Percentiles rank a stretch among this genome's conserved stretches.
Evolutionary conservation across 2,888 invertebrate species (phyloP).

Genomic region (Phymatocera aterrima): DNA sequence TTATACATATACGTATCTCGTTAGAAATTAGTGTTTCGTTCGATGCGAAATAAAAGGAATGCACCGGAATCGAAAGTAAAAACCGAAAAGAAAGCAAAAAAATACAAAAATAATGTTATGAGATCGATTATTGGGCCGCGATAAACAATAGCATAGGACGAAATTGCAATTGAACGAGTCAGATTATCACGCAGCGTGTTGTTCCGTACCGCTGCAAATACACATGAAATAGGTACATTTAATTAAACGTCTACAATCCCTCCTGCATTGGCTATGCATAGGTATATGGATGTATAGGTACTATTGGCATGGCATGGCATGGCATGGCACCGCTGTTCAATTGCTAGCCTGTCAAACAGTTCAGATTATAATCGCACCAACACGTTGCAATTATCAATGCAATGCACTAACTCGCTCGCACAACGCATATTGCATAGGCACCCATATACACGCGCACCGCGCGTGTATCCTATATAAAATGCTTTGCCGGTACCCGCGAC

Average conservation of each 20-base stretch:
- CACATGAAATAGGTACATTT: conserved; percentile 1
- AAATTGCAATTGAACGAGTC: conserved; percentile 24
- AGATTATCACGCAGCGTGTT: neutral
- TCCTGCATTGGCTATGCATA: too few relatives aligned
- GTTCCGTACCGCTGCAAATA: neutral
- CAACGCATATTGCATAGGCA: too few relatives aligned
- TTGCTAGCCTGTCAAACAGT: conserved; percentile 42
- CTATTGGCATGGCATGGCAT: neutral
- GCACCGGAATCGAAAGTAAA: neutral
- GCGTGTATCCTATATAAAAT: too few relatives aligned
- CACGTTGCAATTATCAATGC: neutral
- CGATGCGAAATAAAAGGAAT: too few relatives aligned
- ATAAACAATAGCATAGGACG: neutral
- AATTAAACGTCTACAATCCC: conserved; percentile 8
- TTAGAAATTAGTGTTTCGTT: too few relatives aligned
- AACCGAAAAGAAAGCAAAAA: neutral
- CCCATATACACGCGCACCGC: neutral
- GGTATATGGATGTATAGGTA: too few relatives aligned
- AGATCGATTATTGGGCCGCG: neutral
- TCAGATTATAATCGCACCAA: conserved; percentile 44
- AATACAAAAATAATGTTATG: too few relatives aligned
- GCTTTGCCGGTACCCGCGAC: too few relatives aligned
- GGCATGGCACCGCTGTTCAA: conserved; percentile 6
- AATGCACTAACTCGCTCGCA: too few relatives aligned
- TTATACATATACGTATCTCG: neutral